Evolutionary conservation across 1,140 invertebrate genomes (phyloP).

Genomic region (Charaxes varanes): DNA sequence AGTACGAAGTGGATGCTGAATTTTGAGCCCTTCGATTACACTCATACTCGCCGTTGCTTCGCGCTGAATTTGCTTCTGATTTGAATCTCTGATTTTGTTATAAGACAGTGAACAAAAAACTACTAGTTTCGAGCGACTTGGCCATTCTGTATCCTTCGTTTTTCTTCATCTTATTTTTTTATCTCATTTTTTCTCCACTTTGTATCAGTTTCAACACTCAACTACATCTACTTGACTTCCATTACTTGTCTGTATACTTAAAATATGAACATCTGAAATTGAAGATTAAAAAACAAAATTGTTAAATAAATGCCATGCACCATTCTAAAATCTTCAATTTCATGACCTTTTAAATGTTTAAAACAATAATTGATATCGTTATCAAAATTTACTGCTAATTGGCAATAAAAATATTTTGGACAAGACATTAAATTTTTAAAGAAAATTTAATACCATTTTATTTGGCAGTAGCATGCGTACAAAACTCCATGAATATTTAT

Average conservation of each 20-base stretch:
- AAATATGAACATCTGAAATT: conserved; percentile 29
- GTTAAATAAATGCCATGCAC: background rate
- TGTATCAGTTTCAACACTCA: conserved; percentile 29
- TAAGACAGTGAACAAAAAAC: too few relatives aligned
- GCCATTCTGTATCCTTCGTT: conserved; percentile 19
- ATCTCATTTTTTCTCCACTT: conserved; percentile 23
- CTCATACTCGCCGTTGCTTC: too few relatives aligned
- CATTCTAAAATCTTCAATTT: conserved; percentile 26
- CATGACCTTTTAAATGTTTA: conserved; percentile 9
- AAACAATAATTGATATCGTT: background rate
- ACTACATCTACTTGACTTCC: conserved; percentile 38
- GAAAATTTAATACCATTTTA: background rate
- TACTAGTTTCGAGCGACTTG: conserved; percentile 25
- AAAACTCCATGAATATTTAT: conserved; percentile 51
- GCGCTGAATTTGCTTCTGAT: too few relatives aligned
- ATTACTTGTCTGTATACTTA: conserved; percentile 35
- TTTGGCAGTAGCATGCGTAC: conserved; percentile 31
- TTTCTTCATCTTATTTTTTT: conserved; percentile 25
- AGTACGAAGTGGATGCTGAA: too few relatives aligned
- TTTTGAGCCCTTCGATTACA: too few relatives aligned
- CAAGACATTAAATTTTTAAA: conserved; percentile 1
- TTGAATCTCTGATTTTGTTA: too few relatives aligned
- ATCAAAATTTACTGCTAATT: conserved; percentile 5
- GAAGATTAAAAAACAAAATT: conserved; percentile 19
- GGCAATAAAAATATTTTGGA: conserved; percentile 8